phyloP scores from a whole-genome alignment of 2,888 invertebrate genomes.

The Coenonympha arcania region DNA sequence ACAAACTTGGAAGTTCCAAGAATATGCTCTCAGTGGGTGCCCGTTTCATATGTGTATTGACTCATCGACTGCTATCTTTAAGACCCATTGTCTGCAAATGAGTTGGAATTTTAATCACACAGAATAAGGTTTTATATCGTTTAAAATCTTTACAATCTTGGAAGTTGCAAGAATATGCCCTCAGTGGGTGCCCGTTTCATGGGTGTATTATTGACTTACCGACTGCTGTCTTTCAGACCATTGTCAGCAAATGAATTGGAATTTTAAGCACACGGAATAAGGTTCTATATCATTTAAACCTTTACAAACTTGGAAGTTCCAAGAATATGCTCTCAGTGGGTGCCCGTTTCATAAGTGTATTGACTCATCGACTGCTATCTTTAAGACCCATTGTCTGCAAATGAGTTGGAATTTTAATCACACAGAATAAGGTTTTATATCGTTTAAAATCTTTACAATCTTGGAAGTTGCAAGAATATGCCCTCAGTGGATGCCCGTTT shows the following conservation, averaged over 20 bases:
- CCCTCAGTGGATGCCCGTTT: not conserved
- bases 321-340: too few species aligned
- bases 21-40: constrained; percentile 99
- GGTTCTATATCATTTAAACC: not conserved
- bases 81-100: not conserved
- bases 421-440: not conserved
- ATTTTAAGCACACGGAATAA: not conserved
- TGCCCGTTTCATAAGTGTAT: constrained; percentile 98
- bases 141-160: too few species aligned
- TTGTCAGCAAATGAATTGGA: not conserved
- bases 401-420: constrained; percentile 8
- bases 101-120: constrained; percentile 7
- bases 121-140: not conserved
- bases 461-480: too few species aligned
- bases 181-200: not conserved
- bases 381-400: constrained; percentile 11
- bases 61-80: constrained; percentile 43
- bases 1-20: too few species aligned
- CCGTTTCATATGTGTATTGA: constrained; percentile 98
- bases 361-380: constrained; percentile 71
- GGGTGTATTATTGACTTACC: not conserved
- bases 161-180: not conserved
- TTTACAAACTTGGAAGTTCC: too few species aligned
- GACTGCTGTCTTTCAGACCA: not conserved
- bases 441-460: not conserved